Evolutionary conservation across 2,888 invertebrate genomes (phyloP).

Genomic region (Alloscopus bannaensis): DNA sequence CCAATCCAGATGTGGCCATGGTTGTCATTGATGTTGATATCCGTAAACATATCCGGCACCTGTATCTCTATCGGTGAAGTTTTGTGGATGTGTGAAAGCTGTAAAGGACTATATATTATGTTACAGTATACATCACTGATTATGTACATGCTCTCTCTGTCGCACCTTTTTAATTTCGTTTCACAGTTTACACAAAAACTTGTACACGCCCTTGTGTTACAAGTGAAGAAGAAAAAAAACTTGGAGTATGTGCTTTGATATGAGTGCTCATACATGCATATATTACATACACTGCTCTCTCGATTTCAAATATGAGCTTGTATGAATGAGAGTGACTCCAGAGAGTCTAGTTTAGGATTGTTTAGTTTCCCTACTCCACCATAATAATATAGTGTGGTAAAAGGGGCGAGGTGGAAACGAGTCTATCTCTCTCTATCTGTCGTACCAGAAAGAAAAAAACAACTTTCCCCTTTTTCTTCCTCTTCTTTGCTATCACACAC

Average conservation of each 20-base stretch:
- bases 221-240: too few relatives aligned
- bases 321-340: constrained; percentile 33
- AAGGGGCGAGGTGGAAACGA: constrained; percentile 35
- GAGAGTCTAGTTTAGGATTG: constrained; percentile 32
- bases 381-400: too few relatives aligned
- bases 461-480: constrained; percentile 1
- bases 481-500: background rate
- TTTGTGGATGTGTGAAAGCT: background rate
- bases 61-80: constrained; percentile 24
- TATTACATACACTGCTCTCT: too few relatives aligned
- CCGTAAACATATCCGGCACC: constrained; percentile 29
- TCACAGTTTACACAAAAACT: background rate
- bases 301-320: too few relatives aligned
- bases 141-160: background rate
- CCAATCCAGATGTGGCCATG: constrained; percentile 1
- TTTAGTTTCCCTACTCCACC: too few relatives aligned
- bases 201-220: too few relatives aligned
- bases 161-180: background rate
- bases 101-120: background rate
- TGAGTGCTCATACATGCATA: too few relatives aligned
- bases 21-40: constrained; percentile 15
- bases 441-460: constrained; percentile 1
- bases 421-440: constrained; percentile 24
- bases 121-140: background rate
- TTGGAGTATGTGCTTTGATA: too few relatives aligned